Evolutionary conservation across 2,797 vertebrate genomes (phyloP).

Genomic region (Pristis pectinata): DNA sequence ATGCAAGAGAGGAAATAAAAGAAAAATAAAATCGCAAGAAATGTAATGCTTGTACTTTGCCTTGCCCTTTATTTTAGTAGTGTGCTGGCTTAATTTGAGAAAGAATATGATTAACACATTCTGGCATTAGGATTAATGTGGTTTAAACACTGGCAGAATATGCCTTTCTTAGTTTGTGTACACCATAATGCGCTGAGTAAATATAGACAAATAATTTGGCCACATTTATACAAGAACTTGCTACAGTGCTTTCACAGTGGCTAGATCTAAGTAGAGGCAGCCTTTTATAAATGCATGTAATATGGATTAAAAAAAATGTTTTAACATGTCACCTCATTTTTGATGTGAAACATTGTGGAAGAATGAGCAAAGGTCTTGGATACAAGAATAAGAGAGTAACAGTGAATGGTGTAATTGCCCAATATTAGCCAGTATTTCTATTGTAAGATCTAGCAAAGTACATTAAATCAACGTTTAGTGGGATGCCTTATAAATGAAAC

Average conservation of each 20-base stretch:
- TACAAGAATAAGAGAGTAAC: background rate
- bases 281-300: background rate
- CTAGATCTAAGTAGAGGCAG: background rate
- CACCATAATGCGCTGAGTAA: background rate
- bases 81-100: background rate
- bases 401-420: background rate
- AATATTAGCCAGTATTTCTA: background rate
- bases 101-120: background rate
- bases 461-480: slow-evolving; percentile 10
- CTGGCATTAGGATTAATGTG: background rate
- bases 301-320: background rate
- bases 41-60: background rate
- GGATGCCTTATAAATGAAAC: slow-evolving; percentile 5
- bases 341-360: background rate
- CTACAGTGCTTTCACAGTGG: background rate
- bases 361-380: background rate
- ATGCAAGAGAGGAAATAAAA: background rate
- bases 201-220: background rate
- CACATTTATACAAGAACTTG: background rate
- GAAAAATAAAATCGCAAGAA: background rate
- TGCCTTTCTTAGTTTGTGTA: background rate
- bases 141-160: background rate
- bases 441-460: slow-evolving; percentile 16
- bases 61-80: background rate
- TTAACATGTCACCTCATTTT: background rate